These are phyloP conservation scores for Pardalotus punctatus DNA, from an alignment of 2,113 vertebrate species.

Conservation along the genomic window DNA sequence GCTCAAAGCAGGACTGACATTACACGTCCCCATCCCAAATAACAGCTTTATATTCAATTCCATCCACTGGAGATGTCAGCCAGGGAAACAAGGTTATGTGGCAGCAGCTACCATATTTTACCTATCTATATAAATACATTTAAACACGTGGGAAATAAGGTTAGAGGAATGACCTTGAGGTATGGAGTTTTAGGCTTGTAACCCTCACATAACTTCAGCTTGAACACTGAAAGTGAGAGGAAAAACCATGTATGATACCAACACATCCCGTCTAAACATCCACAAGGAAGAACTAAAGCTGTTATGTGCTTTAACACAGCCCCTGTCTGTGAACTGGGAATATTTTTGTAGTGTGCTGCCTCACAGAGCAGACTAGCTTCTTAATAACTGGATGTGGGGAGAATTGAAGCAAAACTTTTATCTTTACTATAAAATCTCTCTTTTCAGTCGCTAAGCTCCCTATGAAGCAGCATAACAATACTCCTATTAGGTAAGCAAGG, in stretches of 20 bases:
- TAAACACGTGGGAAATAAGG: constrained; percentile 26
- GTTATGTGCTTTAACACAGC: not conserved
- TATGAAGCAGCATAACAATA: constrained; percentile 47
- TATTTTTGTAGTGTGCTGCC: not conserved
- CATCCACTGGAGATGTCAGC: constrained; percentile 13
- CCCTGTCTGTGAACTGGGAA: not conserved
- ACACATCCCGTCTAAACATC: not conserved
- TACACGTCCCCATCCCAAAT: not conserved
- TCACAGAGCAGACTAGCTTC: constrained; percentile 27
- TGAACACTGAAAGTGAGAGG: not conserved
- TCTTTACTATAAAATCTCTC: constrained; percentile 59
- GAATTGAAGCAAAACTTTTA: constrained; percentile 63
- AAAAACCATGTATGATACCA: not conserved
- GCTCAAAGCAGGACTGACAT: not conserved
- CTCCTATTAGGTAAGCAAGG: constrained; percentile 60
- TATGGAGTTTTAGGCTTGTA: not conserved
- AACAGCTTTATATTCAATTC: constrained; percentile 41
- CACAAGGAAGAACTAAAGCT: not conserved
- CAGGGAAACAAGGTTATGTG: constrained; percentile 35
- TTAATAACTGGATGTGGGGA: constrained; percentile 17
- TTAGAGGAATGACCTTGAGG: constrained; percentile 45
- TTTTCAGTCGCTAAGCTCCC: constrained; percentile 58
- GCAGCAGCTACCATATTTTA: constrained; percentile 38
- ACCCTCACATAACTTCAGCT: not conserved
- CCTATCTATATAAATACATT: constrained; percentile 56